Percentiles rank a stretch among this genome's conserved stretches.
These are phyloP conservation scores for Caenorhabditis sp. DNA, from an alignment of 2,888 invertebrate genomes.

Conservation along the genomic window DNA sequence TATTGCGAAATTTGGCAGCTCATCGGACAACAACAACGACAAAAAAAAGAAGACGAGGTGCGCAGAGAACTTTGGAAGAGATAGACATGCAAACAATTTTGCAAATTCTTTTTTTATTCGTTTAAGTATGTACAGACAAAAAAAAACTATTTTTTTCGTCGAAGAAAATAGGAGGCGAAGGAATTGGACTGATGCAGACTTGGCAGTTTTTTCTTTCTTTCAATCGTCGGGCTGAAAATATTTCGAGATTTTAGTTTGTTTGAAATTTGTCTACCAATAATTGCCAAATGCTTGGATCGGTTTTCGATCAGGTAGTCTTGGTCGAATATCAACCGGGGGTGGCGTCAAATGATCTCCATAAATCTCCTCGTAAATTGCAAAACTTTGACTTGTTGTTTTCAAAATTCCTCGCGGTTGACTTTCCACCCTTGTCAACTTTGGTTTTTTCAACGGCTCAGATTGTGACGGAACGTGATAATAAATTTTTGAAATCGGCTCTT, in stretches of 20 bases:
- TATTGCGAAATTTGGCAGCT: no score
- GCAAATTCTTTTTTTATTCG: background rate
- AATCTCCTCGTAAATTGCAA: conserved; percentile 51
- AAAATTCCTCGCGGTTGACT: conserved; percentile 39
- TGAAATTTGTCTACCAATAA: conserved; percentile 39
- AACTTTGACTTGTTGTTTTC: conserved; percentile 41
- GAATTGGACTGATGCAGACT: conserved; percentile 41
- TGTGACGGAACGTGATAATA: conserved; percentile 29
- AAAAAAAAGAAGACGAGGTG: no score
- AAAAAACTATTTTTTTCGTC: conserved; percentile 20
- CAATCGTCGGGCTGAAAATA: conserved; percentile 20
- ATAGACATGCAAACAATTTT: background rate
- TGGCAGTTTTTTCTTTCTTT: conserved; percentile 45
- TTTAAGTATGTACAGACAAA: background rate
- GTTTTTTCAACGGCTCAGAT: conserved; percentile 12
- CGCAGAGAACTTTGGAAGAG: no score
- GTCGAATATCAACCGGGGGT: conserved; percentile 44
- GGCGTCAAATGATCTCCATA: conserved; percentile 49
- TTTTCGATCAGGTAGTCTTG: conserved; percentile 21
- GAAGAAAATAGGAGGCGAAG: conserved; percentile 26
- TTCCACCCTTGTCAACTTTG: conserved; percentile 15
- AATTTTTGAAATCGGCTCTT: conserved; percentile 31
- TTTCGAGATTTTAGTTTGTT: conserved; percentile 10
- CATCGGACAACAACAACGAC: no score
- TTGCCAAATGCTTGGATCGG: conserved; percentile 35